Percentiles rank a stretch among this genome's conserved stretches.
phyloP scores from a whole-genome alignment of 2,113 vertebrate species.

The Bagarius yarrelli region DNA sequence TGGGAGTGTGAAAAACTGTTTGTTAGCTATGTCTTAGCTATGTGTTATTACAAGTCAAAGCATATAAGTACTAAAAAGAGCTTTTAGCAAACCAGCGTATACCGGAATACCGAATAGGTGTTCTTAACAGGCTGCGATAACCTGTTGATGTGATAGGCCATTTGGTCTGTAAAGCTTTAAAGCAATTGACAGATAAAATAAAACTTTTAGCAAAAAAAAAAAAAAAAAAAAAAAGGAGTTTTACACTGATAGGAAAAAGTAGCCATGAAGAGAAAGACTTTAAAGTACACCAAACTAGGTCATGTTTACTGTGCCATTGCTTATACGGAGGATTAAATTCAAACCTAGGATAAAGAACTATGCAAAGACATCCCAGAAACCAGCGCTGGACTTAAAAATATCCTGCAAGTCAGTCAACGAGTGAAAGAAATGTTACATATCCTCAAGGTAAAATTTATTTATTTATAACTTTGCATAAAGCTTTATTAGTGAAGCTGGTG shows the following conservation, averaged over 20 bases:
- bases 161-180: conserved; percentile 20
- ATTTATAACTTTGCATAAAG: neutral
- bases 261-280: conserved; percentile 26
- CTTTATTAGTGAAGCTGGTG: neutral
- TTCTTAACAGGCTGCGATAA: conserved; percentile 22
- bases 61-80: conserved; percentile 31
- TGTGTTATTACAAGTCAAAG: conserved; percentile 41
- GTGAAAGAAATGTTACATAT: neutral
- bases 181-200: conserved; percentile 25
- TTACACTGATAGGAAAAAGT: conserved; percentile 27
- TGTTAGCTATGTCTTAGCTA: conserved; percentile 25
- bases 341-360: conserved; percentile 52
- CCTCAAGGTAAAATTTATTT: neutral
- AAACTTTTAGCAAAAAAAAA: conserved; percentile 37
- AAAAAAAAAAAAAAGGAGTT: conserved; percentile 40
- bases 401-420: neutral
- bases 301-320: conserved; percentile 49
- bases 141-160: conserved; percentile 27
- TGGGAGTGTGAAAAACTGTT: conserved; percentile 13
- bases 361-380: conserved; percentile 49
- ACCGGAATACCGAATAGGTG: neutral
- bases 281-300: conserved; percentile 46
- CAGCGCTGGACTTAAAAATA: conserved; percentile 39
- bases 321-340: conserved; percentile 53
- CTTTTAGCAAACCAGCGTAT: conserved; percentile 11